These are phyloP conservation scores for Megathymus violae DNA, from an alignment of 1,140 invertebrate genomes.

Conservation along the genomic window DNA sequence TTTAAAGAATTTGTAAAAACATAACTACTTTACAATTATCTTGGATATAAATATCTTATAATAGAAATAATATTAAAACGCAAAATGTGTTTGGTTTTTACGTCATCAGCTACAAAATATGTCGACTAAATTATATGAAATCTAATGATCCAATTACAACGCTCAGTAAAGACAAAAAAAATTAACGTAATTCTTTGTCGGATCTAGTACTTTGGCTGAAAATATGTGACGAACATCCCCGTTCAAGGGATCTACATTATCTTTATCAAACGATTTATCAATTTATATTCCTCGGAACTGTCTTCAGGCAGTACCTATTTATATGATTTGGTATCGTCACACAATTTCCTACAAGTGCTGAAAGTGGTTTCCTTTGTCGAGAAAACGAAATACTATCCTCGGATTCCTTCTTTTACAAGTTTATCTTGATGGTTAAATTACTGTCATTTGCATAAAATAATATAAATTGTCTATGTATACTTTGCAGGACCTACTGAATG, in stretches of 20 bases:
- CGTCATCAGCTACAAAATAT: too few relatives aligned
- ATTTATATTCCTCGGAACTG: slow-evolving; percentile 48
- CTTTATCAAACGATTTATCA: slow-evolving; percentile 63
- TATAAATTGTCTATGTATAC: slow-evolving; percentile 12
- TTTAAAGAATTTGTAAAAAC: too few relatives aligned
- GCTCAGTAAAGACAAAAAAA: too few relatives aligned
- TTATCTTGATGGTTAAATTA: slow-evolving; percentile 32
- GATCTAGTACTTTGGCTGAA: slow-evolving; percentile 4
- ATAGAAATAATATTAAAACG: too few relatives aligned
- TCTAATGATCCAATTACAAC: too few relatives aligned
- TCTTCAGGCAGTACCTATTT: slow-evolving; percentile 43
- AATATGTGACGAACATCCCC: slow-evolving; percentile 15
- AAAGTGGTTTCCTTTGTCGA: slow-evolving; percentile 36
- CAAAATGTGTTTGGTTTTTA: too few relatives aligned
- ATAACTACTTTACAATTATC: too few relatives aligned
- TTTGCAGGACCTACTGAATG: too few relatives aligned
- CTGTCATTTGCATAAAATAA: slow-evolving; percentile 19
- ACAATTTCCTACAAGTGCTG: slow-evolving; percentile 33
- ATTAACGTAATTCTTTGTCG: too few relatives aligned
- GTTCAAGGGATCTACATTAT: slow-evolving; percentile 46
- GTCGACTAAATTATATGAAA: too few relatives aligned
- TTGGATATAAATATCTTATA: too few relatives aligned
- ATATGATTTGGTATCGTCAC: slow-evolving; percentile 50
- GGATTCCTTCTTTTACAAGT: slow-evolving; percentile 7
- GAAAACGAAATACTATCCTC: slow-evolving; percentile 8